These are phyloP conservation scores for Globia sparganii DNA, from an alignment of 2,888 invertebrate species.

Conservation along the genomic window DNA sequence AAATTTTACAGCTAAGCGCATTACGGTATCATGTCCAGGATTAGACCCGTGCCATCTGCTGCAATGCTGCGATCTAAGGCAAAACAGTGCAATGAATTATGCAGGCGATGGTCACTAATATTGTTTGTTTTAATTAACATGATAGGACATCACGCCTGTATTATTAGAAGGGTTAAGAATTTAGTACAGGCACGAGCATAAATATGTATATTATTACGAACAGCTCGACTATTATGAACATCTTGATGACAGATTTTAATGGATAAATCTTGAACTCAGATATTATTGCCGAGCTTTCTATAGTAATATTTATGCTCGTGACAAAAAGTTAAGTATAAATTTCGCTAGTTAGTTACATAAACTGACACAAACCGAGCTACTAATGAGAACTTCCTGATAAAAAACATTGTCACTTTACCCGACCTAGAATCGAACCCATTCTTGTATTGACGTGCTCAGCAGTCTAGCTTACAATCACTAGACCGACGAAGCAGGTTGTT, in stretches of 20 bases:
- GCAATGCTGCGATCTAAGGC: conserved; percentile 2
- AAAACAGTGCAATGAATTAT: neutral
- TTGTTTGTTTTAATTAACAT: too few relatives aligned
- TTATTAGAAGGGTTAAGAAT: neutral
- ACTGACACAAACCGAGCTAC: neutral
- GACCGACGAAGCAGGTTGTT: neutral
- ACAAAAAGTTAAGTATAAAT: neutral
- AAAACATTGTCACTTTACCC: neutral
- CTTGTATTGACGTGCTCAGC: neutral
- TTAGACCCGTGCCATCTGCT: conserved; percentile 19
- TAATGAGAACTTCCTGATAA: neutral
- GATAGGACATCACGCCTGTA: neutral
- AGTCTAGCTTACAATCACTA: neutral
- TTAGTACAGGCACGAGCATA: neutral
- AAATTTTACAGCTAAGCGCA: conserved; percentile 34
- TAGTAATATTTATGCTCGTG: too few relatives aligned
- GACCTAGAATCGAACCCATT: neutral
- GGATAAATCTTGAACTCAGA: neutral
- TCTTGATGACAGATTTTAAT: neutral
- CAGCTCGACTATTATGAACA: neutral
- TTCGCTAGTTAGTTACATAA: neutral
- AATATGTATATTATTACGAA: neutral
- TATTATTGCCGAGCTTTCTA: neutral
- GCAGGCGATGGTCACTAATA: neutral
- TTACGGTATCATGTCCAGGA: conserved; percentile 35